phyloP scores from a whole-genome alignment of 2,113 vertebrate species.

The Shinisaurus crocodilurus region DNA sequence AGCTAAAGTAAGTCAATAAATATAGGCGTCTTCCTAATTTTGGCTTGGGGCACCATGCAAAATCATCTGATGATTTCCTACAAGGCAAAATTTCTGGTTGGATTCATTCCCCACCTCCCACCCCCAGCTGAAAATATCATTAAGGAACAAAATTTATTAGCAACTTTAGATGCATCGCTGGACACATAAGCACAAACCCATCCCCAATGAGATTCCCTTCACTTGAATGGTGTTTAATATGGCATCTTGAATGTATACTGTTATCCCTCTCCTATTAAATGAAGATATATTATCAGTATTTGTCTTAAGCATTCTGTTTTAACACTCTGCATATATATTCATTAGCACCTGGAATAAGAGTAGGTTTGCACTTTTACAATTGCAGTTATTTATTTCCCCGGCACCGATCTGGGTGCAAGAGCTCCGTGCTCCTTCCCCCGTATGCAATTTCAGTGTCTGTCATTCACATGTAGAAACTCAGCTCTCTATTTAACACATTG shows the following conservation, averaged over 20 bases:
- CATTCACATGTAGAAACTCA: conserved; percentile 81
- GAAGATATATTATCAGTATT: conserved; percentile 75
- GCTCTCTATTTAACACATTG: conserved; percentile 81
- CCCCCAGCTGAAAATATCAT: conserved; percentile 69
- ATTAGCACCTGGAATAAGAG: conserved; percentile 77
- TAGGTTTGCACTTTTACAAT: conserved; percentile 70
- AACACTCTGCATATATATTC: conserved; percentile 74
- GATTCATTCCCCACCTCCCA: conserved; percentile 64
- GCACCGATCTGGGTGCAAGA: conserved; percentile 58
- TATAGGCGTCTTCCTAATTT: conserved; percentile 40
- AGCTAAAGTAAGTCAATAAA: conserved; percentile 40
- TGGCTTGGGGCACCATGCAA: conserved; percentile 53
- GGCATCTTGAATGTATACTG: conserved; percentile 13
- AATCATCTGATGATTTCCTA: conserved; percentile 54
- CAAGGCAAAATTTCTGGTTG: conserved; percentile 56
- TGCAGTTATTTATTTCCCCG: conserved; percentile 65
- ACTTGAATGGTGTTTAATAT: conserved; percentile 22
- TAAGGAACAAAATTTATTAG: conserved; percentile 79
- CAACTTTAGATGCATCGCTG: conserved; percentile 70
- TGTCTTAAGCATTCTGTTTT: conserved; percentile 75
- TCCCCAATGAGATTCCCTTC: conserved; percentile 38
- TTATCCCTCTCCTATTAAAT: conserved; percentile 65
- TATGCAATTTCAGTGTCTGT: conserved; percentile 78
- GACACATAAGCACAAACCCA: conserved; percentile 59
- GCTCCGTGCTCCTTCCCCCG: conserved; percentile 65